phyloP scores from a whole-genome alignment of 2,113 vertebrate genomes.

The Cygnus atratus region DNA sequence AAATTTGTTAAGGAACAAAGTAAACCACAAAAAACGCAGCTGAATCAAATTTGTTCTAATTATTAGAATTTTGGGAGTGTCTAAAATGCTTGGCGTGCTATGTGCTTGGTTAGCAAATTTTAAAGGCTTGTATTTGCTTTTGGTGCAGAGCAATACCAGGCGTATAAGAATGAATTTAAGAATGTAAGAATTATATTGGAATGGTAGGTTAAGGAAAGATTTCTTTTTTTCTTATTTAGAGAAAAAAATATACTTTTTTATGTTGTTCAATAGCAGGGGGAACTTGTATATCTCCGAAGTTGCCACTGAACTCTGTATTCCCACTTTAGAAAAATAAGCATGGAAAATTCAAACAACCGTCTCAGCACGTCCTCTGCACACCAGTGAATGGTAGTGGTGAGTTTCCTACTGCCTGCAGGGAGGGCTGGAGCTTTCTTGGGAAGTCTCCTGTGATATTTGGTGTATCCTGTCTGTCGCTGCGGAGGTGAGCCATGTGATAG shows the following conservation, averaged over 20 bases:
- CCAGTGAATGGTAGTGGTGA: background rate
- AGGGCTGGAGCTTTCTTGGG: background rate
- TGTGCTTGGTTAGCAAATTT: background rate
- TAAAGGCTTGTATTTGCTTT: background rate
- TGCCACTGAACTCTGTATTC: background rate
- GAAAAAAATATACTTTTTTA: background rate
- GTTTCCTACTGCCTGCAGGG: background rate
- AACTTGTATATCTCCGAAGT: background rate
- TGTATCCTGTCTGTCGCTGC: background rate
- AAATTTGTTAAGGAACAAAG: conserved; percentile 8
- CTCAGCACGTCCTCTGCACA: background rate
- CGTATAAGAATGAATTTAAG: background rate
- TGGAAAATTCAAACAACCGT: background rate
- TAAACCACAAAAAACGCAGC: background rate
- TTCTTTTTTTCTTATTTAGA: background rate
- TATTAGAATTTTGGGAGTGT: background rate
- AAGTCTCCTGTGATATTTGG: background rate
- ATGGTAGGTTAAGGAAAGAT: background rate
- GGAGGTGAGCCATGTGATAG: background rate
- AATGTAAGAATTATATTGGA: background rate
- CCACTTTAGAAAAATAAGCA: background rate
- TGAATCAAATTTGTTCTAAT: background rate
- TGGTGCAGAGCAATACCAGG: background rate
- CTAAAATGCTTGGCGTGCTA: background rate
- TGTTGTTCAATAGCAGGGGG: background rate